A percentile compares a stretch with the other conserved stretches of the same genome.
Conservation (phyloP, 2,797 vertebrate species). For the Hipposideros larvatus region DNA sequence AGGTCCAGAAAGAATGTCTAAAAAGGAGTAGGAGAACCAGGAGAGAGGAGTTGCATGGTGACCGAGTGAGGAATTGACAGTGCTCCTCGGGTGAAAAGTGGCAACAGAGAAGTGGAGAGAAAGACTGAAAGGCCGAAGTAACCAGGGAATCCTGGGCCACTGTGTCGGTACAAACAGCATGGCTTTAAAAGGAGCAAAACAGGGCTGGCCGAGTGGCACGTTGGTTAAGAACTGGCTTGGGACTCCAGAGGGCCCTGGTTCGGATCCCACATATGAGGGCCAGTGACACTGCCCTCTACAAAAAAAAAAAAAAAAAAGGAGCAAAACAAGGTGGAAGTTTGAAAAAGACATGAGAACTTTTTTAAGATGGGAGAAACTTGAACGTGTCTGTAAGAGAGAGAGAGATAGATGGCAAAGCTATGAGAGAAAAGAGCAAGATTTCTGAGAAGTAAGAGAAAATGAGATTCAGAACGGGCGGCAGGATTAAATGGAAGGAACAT, state of each 20-base stretch:
- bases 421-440: neutral
- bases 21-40: neutral
- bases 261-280: no score
- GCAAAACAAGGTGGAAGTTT: neutral
- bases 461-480: neutral
- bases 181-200: constrained; percentile 21
- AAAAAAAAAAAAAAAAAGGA: no score
- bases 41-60: neutral
- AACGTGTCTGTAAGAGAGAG: neutral
- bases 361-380: neutral
- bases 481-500: neutral
- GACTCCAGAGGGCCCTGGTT: no score
- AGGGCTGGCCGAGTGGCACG: no score
- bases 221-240: no score
- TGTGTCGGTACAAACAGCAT: neutral
- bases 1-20: neutral
- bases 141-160: neutral
- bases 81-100: neutral
- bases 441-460: neutral
- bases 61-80: neutral
- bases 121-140: neutral
- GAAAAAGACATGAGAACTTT: neutral
- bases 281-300: no score
- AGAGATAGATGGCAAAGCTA: neutral
- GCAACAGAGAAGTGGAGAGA: neutral